Percentiles rank a stretch among this genome's conserved stretches.
phyloP scores from a whole-genome alignment of 2,113 vertebrate genomes.

The Poeciliopsis retropinna region DNA sequence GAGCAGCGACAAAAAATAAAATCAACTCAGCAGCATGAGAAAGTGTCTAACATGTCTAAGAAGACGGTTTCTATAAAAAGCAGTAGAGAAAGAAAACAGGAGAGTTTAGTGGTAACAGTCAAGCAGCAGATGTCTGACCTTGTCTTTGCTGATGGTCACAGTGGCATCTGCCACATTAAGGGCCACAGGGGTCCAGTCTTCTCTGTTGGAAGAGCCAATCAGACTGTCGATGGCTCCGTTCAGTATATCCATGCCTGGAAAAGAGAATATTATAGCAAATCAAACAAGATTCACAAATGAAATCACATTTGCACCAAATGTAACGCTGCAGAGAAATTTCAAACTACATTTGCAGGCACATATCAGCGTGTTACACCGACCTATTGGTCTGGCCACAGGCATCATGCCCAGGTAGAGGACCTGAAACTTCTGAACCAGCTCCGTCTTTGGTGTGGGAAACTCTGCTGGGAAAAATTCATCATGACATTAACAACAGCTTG shows the following conservation, averaged over 20 bases:
- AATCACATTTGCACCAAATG: neutral
- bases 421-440: slow-evolving; percentile 97
- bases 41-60: too few species aligned
- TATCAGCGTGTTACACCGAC: slow-evolving; percentile 70
- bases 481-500: neutral
- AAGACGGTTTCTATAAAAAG: neutral
- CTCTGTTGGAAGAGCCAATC: slow-evolving; percentile 83
- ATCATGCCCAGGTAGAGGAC: slow-evolving; percentile 94
- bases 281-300: neutral
- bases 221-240: slow-evolving; percentile 93
- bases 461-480: slow-evolving; percentile 82
- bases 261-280: neutral
- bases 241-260: slow-evolving; percentile 93
- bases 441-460: slow-evolving; percentile 99
- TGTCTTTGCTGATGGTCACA: slow-evolving; percentile 93
- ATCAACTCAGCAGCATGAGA: too few species aligned
- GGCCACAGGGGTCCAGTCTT: slow-evolving; percentile 91
- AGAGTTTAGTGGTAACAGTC: neutral
- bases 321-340: neutral
- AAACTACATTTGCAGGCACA: neutral
- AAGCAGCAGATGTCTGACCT: slow-evolving; percentile 71
- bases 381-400: slow-evolving; percentile 89
- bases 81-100: neutral
- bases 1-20: too few species aligned
- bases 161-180: slow-evolving; percentile 97